A percentile compares a stretch with the other conserved stretches of the same genome.
phyloP scores from a whole-genome alignment of 2,797 vertebrate species.

The Amblyraja radiata region DNA sequence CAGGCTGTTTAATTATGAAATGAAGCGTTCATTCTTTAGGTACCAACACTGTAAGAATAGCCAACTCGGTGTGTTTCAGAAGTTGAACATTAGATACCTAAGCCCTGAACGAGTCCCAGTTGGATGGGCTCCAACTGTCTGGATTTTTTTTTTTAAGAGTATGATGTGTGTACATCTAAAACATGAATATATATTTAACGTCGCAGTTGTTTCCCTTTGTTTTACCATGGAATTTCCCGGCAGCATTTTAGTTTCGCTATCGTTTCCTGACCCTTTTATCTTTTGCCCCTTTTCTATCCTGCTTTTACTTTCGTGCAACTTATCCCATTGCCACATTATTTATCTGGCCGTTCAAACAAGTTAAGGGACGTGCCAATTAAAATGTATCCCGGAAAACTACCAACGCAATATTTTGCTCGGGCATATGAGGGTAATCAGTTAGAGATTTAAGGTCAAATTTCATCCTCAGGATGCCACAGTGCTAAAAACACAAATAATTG shows the following conservation, averaged over 20 bases:
- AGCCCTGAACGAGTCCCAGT: too few species aligned
- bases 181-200: background rate
- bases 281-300: background rate
- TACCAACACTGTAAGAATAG: background rate
- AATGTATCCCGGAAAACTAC: background rate
- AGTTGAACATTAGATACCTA: background rate
- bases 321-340: too few species aligned
- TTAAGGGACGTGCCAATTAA: background rate
- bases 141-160: background rate
- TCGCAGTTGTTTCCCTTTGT: background rate
- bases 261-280: background rate
- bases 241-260: background rate
- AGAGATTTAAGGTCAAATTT: background rate
- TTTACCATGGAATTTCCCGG: background rate
- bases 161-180: too few species aligned
- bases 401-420: background rate
- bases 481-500: background rate
- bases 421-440: background rate
- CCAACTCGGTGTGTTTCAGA: background rate
- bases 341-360: background rate
- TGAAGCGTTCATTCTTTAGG: background rate
- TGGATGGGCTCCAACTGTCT: background rate
- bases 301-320: background rate
- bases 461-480: background rate
- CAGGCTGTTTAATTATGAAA: background rate